phyloP scores from a whole-genome alignment of 2,888 invertebrate genomes.

The Anaspis maculata region DNA sequence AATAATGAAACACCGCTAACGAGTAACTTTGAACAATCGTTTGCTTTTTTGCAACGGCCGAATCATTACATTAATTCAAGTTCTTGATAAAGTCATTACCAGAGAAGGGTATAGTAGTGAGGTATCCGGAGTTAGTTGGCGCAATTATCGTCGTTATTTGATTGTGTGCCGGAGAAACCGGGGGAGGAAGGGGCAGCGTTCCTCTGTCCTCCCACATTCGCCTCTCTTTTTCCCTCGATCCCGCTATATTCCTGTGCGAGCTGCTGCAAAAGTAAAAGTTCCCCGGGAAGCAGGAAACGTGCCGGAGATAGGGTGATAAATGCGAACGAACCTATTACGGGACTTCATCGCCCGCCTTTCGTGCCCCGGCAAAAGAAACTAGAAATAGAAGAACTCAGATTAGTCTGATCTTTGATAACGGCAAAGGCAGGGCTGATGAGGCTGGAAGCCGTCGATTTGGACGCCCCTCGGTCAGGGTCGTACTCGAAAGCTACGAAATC shows the following conservation, averaged over 20 bases:
- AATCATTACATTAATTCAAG: slow-evolving; percentile 38
- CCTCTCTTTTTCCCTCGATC: no score
- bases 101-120: no score
- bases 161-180: no score
- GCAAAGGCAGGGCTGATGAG: no score
- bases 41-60: slow-evolving; percentile 23
- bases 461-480: no score
- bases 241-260: no score
- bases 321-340: slow-evolving; percentile 34
- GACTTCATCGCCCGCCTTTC: slow-evolving; percentile 35
- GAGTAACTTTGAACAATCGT: slow-evolving; percentile 33
- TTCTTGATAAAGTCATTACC: slow-evolving; percentile 34
- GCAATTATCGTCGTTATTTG: slow-evolving; percentile 37
- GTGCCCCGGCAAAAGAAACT: slow-evolving; percentile 33
- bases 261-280: slow-evolving; percentile 31
- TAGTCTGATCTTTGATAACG: slow-evolving; percentile 36
- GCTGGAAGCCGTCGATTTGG: no score
- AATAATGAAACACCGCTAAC: slow-evolving; percentile 22
- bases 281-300: slow-evolving; percentile 28
- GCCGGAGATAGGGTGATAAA: slow-evolving; percentile 38
- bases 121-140: slow-evolving; percentile 30
- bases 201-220: no score
- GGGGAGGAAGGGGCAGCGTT: no score
- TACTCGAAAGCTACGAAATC: no score
- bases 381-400: slow-evolving; percentile 38